Base-by-base conservation (phyloP, 2,888 invertebrate genomes). In the Eumerus sabulonum region DNA sequence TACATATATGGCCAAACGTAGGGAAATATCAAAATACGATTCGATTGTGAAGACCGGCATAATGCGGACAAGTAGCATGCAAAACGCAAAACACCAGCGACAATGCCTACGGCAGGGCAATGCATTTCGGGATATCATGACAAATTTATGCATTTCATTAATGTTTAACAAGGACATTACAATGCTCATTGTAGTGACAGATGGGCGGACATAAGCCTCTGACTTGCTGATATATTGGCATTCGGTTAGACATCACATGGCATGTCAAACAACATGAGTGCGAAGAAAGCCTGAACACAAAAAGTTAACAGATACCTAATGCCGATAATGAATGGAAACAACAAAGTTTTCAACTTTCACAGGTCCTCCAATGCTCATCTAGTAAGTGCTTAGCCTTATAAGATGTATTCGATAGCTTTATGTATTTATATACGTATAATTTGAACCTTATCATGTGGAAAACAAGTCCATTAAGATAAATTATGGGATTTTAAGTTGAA, bases 81-180 rank as follows among this genome's bases (percentile, higher is more conserved):
- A 27, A 27, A 27, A 7, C 27, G 7, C 27, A 27, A 27, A 27
- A 27, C 27, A 27, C 2, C 27, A 27, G 27, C 27, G 27, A 2
- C 7, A 27, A 74, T 74, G 45, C 40, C 60, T 38, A 63, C 40
- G 40, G 53, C 57, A 73, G 63, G 60, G 68, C 59, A 59, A 70
- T 79, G 79, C 74, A 79, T 74, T 79, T 68, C 64, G 48, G 74
- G 79, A 79, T 79, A 79, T 70, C 79, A 79, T 74, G 74, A 74
- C 59, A 73, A 79, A 79, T 79, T 79, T 79, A 79, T 79, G 79
- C 79, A 79, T 79, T 79, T 79, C 79, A 79, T 79, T 79, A 79
- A 79, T 79, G 79, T 79, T 79, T 74, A 79, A 79, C 79, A 79
- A 70, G 74, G 60, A 50, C 74, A 79, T 79, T 79, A 79, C 79